Conservation (phyloP, 2,113 vertebrate genomes). For the Mohoua ochrocephala region DNA sequence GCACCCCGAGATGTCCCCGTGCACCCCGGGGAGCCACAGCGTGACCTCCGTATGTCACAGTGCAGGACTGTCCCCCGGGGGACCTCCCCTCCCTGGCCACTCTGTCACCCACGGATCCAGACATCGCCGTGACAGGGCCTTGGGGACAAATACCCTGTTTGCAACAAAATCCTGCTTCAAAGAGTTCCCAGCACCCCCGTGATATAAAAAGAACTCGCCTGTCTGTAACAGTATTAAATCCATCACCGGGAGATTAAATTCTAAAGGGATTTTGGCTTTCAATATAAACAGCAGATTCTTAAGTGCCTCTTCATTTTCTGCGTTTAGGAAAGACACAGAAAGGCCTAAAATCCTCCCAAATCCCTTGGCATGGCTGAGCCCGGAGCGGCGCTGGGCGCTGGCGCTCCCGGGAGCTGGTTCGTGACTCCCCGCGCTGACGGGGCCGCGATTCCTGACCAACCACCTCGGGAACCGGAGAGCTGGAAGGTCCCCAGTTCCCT, state of each 20-base stretch:
- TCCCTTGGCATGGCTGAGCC: neutral
- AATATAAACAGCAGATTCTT: slow-evolving; percentile 59
- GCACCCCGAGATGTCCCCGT: neutral
- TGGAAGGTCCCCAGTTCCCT: neutral
- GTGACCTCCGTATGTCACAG: fast-evolving
- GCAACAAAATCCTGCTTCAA: slow-evolving; percentile 21
- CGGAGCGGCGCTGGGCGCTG: neutral
- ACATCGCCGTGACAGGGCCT: fast-evolving
- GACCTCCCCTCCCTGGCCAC: neutral
- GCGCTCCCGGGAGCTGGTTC: neutral
- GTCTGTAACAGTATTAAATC: slow-evolving; percentile 60
- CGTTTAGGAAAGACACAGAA: slow-evolving; percentile 17
- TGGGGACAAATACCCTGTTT: neutral
- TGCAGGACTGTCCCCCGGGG: neutral
- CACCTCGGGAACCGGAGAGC: neutral
- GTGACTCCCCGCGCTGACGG: neutral
- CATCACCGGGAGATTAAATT: slow-evolving; percentile 63
- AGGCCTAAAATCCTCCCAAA: slow-evolving; percentile 33
- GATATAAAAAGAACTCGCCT: slow-evolving; percentile 30
- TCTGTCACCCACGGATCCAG: neutral
- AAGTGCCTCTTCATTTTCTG: slow-evolving; percentile 64
- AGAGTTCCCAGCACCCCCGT: neutral
- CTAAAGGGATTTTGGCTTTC: slow-evolving; percentile 63
- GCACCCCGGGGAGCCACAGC: fast-evolving
- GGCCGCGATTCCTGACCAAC: neutral